Base-by-base conservation (phyloP, 2,888 invertebrate genomes). In the Apodemia hepburni region DNA sequence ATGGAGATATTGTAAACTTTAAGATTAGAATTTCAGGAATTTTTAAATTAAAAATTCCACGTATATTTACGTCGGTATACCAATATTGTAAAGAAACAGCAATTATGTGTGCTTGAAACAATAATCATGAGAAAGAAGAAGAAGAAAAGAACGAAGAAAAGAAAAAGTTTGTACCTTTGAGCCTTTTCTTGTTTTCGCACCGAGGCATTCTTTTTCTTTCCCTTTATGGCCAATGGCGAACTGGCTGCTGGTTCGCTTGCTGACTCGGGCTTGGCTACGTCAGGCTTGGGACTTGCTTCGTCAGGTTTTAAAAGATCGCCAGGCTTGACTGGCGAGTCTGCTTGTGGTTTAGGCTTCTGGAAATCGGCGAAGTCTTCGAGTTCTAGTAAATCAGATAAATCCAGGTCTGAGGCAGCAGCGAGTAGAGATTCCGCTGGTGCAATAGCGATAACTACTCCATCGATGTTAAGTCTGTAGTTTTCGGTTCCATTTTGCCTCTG, bases 401-500 rank as follows among this genome's bases (percentile, higher is more conserved):
- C 89, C 35, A 88, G 67, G 66, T 92, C 92, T 64, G 92, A 91
- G 4, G 92, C 91, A 0, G 93, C 93, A 27, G 93, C 84, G 15
- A 95, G 78, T 8, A 95, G 80, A 1, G 93, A 85, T 61, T 94
- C 94, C 0, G 93, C 93, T 0, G 95, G 94, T 0, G 94, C 94
- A 54, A 94, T 85, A 3, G 95, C 93, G 42, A 95, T 82, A 15
- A 94, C 92, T n/a, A 95, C 87, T 15, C 94, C 95, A 72, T 95
- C 94, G 60, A 96, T 90, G 75, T 93, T 94, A 11, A 96, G 82
- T 18, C 95, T 91, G 69, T 94, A 93, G 85, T 97, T 97, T 72
- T 95, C 96, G 0, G 93, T 89, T 1, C 96, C 96, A 76, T 96
- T 96, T 78, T 97, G 97, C 8, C 96, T 85, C 76, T 96, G 96